Percentiles rank a stretch among this genome's conserved stretches.
Conservation (phyloP, 2,888 invertebrate genomes). For the Caenorhabditis sp. region DNA sequence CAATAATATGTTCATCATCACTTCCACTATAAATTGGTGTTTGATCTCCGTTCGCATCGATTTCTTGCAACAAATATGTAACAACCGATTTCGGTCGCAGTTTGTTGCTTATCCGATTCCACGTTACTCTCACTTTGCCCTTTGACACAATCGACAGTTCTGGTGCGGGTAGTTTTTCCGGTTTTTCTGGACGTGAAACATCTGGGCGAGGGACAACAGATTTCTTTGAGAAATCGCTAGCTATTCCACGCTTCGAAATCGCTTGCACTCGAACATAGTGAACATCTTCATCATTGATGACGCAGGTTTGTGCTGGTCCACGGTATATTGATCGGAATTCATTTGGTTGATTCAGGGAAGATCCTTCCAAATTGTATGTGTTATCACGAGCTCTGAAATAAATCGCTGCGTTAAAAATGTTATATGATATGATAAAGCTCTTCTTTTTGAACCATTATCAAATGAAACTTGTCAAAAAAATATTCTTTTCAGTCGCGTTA, state of each 20-base stretch:
- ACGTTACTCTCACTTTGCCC: not conserved
- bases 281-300: slow-evolving; percentile 47
- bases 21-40: slow-evolving; percentile 1
- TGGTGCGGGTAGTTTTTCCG: not conserved
- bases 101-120: not conserved
- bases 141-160: not conserved
- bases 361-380: slow-evolving; percentile 35
- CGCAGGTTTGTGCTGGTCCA: slow-evolving; percentile 30
- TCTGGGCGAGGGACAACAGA: slow-evolving; percentile 8
- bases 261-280: slow-evolving; percentile 38
- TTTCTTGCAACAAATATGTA: slow-evolving; percentile 9
- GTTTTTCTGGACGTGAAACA: slow-evolving; percentile 12
- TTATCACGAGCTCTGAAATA: slow-evolving; percentile 18
- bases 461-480: too few species aligned
- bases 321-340: slow-evolving; percentile 38
- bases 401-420: not conserved
- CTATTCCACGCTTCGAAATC: slow-evolving; percentile 1
- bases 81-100: not conserved
- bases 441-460: too few species aligned
- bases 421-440: not conserved
- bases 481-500: too few species aligned
- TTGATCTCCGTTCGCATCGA: not conserved
- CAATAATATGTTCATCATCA: not conserved
- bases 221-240: slow-evolving; percentile 32
- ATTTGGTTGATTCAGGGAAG: slow-evolving; percentile 14